Base-by-base conservation (phyloP, 2,888 invertebrate genomes). In the Rotaria sp. region DNA sequence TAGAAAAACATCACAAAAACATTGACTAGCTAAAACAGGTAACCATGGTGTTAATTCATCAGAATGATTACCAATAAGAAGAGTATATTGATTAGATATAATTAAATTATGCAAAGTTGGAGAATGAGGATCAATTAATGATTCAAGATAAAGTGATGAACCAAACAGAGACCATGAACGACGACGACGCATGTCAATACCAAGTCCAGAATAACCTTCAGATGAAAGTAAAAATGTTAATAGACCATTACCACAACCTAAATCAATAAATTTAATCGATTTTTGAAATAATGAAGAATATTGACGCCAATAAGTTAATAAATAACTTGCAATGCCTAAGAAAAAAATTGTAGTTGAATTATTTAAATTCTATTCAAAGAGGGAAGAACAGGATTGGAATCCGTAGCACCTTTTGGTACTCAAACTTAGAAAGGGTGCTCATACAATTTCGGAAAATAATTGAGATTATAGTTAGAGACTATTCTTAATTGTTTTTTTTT, bases 11-110 rank as follows among this genome's bases (percentile, higher is more conserved):
- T 94, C 94, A 87, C 94, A 94, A 10, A 7, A 80, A 55, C 55
- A 55, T 84, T 50, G 75, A 7, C 30, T 41, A 48, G 97, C 94
- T 89, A 98, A 94, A 0, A 97, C 94, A 38, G 98, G 96, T 89
- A 99, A 94, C 98, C 98, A 99, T 1, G 97, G 97, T 18, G 98
- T 97, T n/a, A 99, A 92, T 91, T 99, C 98, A 92, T 99, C 99
- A 26, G 97, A 96, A 92, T 99, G 99, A 92, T 99, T 99, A 85
- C 98, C 99, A 90, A 99, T 96, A 85, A 99, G 92, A 96, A 97
- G 97, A 89, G 96, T 95, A 50, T 93, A 80, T 26, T 80, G 38
- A 26, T 26, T 10, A 1, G 38, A 21, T 41, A 24, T 7, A 26
- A 80, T 26, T 26, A 80, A 93, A n/a, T 94, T 93, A 18, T 94